Conservation (phyloP, 23 tunicate genomes). For the Corella eumyota region DNA sequence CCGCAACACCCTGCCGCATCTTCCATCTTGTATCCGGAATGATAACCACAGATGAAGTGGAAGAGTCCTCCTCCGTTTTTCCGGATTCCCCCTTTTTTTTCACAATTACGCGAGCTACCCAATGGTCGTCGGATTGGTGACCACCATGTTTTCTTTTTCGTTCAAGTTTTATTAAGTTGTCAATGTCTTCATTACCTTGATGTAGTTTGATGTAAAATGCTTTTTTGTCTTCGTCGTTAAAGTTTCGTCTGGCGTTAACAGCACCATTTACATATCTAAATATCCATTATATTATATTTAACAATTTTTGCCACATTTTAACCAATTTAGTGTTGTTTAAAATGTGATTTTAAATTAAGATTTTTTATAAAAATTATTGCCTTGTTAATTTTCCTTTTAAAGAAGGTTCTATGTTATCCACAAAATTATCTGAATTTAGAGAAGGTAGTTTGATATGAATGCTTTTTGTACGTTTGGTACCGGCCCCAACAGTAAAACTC, state of each 20-base stretch:
- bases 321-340: neutral
- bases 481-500: conserved; percentile 2
- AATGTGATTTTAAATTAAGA: neutral
- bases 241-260: conserved; percentile 13
- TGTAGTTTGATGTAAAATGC: conserved; percentile 4
- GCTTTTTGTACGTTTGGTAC: neutral
- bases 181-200: neutral
- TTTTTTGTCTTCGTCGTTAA: conserved; percentile 8
- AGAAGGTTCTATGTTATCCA: conserved; percentile 30
- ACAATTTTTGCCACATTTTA: neutral
- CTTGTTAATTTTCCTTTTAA: conserved; percentile 30
- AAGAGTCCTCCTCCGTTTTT: conserved; percentile 13
- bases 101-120: conserved; percentile 90
- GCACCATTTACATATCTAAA: conserved; percentile 46
- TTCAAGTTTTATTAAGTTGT: conserved; percentile 38
- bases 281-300: neutral
- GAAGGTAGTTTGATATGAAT: too few relatives aligned
- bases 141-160: conserved; percentile 16
- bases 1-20: conserved; percentile 45
- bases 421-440: neutral
- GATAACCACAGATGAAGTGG: conserved; percentile 45
- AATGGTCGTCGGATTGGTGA: conserved; percentile 39
- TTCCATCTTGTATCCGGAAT: conserved; percentile 19
- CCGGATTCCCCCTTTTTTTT: conserved; percentile 32
- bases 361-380: neutral